These are phyloP conservation scores for Lepidocyrtoides sp. DNA, from an alignment of 2,888 invertebrate genomes.

Conservation along the genomic window DNA sequence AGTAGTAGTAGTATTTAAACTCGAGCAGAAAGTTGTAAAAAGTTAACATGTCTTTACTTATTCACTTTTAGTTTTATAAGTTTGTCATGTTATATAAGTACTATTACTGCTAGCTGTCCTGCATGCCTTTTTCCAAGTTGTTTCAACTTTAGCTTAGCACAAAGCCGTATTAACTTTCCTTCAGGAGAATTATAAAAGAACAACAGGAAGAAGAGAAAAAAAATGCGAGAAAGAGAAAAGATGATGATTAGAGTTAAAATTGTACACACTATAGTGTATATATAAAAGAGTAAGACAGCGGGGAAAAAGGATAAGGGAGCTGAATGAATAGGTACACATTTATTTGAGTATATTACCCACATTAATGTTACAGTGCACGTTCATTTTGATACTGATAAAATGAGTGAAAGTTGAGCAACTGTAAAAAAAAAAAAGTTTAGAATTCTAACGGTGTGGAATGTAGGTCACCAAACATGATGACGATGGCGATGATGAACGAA, in stretches of 20 bases:
- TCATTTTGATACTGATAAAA: conserved; percentile 27
- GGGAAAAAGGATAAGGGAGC: too few species aligned
- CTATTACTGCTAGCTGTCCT: not conserved
- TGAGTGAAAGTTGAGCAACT: conserved; percentile 28
- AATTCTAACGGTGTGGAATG: conserved; percentile 38
- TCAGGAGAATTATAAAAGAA: not conserved
- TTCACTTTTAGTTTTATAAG: conserved; percentile 50
- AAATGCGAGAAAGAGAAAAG: not conserved
- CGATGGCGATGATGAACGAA: conserved; percentile 30
- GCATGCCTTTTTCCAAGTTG: not conserved
- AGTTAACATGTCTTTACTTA: conserved; percentile 65
- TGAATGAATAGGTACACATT: too few species aligned
- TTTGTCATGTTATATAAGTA: conserved; percentile 8
- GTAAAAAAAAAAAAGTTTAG: conserved; percentile 36
- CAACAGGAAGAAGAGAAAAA: conserved; percentile 30
- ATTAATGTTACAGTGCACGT: conserved; percentile 1
- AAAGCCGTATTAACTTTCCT: conserved; percentile 13
- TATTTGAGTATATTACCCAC: not conserved
- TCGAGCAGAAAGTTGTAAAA: conserved; percentile 61
- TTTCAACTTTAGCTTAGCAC: conserved; percentile 22
- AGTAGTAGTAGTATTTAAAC: not conserved
- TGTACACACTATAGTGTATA: not conserved
- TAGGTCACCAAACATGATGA: conserved; percentile 41
- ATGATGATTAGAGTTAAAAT: not conserved
- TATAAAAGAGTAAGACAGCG: not conserved